phyloP scores from a whole-genome alignment of 1,140 invertebrate species.

The Drosophila parabipectinata region DNA sequence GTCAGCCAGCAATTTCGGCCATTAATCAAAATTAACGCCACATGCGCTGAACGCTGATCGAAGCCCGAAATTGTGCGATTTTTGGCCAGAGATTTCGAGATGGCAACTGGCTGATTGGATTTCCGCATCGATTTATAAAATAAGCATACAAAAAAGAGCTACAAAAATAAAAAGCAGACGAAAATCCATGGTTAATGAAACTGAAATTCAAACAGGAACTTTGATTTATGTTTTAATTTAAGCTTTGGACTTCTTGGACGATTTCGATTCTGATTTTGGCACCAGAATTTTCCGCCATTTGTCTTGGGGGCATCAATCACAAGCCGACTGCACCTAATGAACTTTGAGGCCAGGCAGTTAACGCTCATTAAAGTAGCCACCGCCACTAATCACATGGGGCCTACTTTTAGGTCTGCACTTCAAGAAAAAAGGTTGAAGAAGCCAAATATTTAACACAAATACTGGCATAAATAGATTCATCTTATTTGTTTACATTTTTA shows the following conservation, averaged over 20 bases:
- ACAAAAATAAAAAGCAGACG: constrained; percentile 35
- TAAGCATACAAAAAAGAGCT: background rate
- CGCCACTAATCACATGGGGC: constrained; percentile 71
- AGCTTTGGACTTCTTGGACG: constrained; percentile 30
- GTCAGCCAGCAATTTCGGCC: constrained; percentile 72
- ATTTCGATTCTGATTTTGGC: constrained; percentile 61
- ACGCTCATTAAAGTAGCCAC: constrained; percentile 80
- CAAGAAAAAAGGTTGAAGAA: constrained; percentile 2
- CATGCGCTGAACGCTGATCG: constrained; percentile 62
- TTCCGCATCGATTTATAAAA: constrained; percentile 69
- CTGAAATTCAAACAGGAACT: constrained; percentile 33
- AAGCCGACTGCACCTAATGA: constrained; percentile 72
- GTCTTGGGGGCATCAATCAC: constrained; percentile 66
- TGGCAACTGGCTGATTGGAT: constrained; percentile 56
- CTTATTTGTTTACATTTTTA: background rate
- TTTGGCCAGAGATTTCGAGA: constrained; percentile 42
- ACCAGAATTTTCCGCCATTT: constrained; percentile 66
- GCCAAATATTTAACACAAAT: too few species aligned
- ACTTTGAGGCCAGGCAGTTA: constrained; percentile 77
- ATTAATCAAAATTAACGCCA: constrained; percentile 83
- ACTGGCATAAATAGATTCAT: background rate
- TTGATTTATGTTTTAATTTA: constrained; percentile 65
- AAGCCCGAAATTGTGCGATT: constrained; percentile 40
- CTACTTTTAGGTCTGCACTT: constrained; percentile 24
- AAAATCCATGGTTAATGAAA: constrained; percentile 45